These are phyloP conservation scores for Anabacerthia variegaticeps DNA, from an alignment of 2,797 vertebrate genomes.

Conservation along the genomic window DNA sequence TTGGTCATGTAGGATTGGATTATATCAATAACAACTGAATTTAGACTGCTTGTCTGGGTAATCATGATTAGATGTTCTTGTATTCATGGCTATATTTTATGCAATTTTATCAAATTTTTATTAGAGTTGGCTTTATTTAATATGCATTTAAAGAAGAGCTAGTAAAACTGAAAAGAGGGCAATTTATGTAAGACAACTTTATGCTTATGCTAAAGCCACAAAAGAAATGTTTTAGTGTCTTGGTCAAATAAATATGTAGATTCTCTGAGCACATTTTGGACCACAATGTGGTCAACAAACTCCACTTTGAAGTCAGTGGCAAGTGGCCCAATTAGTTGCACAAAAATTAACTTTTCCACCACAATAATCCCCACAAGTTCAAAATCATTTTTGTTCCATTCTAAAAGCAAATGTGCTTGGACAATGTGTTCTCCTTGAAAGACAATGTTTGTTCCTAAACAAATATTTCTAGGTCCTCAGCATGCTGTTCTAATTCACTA, in stretches of 20 bases:
- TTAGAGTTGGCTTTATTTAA: neutral
- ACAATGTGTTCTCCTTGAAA: neutral
- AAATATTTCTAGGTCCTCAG: neutral
- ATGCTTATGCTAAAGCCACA: neutral
- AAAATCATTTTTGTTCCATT: neutral
- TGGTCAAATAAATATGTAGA: neutral
- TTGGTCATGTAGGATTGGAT: neutral
- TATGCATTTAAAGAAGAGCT: neutral
- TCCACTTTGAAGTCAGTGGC: neutral
- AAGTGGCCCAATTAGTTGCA: neutral
- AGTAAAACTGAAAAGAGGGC: neutral
- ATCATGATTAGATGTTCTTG: neutral
- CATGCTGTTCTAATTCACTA: neutral
- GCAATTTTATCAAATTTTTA: neutral
- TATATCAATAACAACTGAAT: neutral
- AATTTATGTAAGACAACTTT: neutral
- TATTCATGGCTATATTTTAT: neutral
- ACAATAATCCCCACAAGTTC: neutral
- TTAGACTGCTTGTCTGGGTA: neutral
- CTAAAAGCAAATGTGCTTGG: neutral
- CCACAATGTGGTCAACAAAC: neutral
- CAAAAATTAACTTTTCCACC: neutral
- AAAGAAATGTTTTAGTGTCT: neutral
- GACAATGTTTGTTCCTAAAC: neutral
- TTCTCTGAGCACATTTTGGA: neutral